Evolutionary conservation across 2,113 vertebrate species (phyloP).

Genomic region (Aegotheles bennettii): DNA sequence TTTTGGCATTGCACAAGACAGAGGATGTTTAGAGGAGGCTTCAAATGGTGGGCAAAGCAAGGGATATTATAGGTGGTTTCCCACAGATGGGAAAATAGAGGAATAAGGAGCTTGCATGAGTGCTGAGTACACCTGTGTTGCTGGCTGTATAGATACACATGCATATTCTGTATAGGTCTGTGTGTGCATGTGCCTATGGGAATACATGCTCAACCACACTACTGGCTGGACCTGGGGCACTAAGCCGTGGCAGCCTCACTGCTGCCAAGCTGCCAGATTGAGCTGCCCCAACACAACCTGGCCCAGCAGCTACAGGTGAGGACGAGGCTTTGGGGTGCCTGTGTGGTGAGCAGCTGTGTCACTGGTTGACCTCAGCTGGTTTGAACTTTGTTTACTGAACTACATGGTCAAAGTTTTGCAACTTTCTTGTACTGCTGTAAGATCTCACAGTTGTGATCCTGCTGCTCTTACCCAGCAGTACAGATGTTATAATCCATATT

Average conservation of each 20-base stretch:
- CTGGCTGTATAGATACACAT: background rate
- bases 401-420: background rate
- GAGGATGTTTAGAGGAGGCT: background rate
- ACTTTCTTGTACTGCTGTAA: background rate
- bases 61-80: background rate
- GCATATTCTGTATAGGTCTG: background rate
- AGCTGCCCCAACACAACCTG: rapidly evolving
- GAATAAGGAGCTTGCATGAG: background rate
- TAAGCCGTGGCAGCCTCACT: background rate
- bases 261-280: background rate
- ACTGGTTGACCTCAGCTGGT: background rate
- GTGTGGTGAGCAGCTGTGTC: rapidly evolving
- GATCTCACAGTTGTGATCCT: background rate
- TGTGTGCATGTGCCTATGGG: background rate
- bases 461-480: background rate
- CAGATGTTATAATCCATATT: background rate
- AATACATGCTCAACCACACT: rapidly evolving
- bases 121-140: background rate
- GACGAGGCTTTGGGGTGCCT: background rate
- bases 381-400: background rate
- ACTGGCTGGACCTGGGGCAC: background rate
- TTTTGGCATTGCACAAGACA: background rate
- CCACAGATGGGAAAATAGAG: background rate
- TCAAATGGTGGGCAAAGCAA: background rate
- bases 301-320: background rate